phyloP scores from a whole-genome alignment of 2,797 vertebrate species.

The Tangara arthus region DNA sequence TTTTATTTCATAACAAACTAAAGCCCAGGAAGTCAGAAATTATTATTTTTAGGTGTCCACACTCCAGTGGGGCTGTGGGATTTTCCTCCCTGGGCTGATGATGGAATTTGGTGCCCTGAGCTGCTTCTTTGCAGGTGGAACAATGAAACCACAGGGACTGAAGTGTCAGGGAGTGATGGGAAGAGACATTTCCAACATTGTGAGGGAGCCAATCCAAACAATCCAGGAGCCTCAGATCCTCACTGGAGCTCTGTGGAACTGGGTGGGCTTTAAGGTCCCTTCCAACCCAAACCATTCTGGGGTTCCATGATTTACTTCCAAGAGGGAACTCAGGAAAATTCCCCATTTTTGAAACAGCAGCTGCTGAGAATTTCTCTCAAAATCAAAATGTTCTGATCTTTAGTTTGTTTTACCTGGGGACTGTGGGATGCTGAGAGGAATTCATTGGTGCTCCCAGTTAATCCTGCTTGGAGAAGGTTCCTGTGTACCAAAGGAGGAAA shows the following conservation, averaged over 20 bases:
- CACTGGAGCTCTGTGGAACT: background rate
- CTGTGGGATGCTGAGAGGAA: background rate
- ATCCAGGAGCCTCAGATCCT: background rate
- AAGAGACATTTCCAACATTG: accelerated
- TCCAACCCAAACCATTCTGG: background rate
- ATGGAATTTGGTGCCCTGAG: background rate
- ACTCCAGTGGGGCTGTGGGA: background rate
- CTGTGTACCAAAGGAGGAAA: too few relatives aligned
- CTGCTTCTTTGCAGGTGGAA: background rate
- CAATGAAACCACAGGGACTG: background rate
- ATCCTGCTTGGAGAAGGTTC: background rate
- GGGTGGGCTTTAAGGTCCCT: background rate
- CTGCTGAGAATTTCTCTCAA: background rate
- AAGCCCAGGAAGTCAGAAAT: background rate
- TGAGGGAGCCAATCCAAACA: background rate
- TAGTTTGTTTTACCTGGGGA: background rate
- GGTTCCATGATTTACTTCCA: background rate
- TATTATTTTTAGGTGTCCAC: accelerated
- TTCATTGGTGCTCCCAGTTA: background rate
- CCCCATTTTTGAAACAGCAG: accelerated
- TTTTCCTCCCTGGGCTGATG: accelerated
- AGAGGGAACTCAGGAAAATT: background rate
- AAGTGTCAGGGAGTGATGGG: background rate
- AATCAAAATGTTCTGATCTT: accelerated
- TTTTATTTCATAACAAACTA: background rate